These are phyloP conservation scores for Carabus problematicus DNA, from an alignment of 2,888 invertebrate genomes.

Conservation along the genomic window DNA sequence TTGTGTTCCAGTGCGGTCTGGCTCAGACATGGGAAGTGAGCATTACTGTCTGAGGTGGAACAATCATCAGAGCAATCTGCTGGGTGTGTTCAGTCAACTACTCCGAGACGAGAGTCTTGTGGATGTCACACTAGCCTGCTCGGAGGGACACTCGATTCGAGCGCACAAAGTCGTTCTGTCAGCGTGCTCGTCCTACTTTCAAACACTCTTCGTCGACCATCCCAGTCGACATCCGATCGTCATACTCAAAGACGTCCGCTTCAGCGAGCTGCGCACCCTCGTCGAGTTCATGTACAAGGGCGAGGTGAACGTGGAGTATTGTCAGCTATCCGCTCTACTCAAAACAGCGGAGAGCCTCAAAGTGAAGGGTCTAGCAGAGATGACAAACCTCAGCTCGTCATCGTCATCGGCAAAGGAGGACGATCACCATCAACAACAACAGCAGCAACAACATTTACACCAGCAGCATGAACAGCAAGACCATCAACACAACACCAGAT, in stretches of 20 bases:
- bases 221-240: conserved; percentile 92
- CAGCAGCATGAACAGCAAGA: conserved; percentile 46
- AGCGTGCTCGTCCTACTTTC: conserved; percentile 95
- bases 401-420: conserved; percentile 47
- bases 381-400: conserved; percentile 81
- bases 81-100: conserved; percentile 96
- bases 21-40: conserved; percentile 97
- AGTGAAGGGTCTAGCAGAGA: conserved; percentile 92
- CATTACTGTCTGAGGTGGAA: conserved; percentile 99
- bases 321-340: conserved; percentile 87
- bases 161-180: conserved; percentile 94
- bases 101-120: conserved; percentile 94
- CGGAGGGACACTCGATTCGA: conserved; percentile 93
- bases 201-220: conserved; percentile 91
- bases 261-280: conserved; percentile 87
- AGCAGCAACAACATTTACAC: conserved; percentile 56
- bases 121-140: conserved; percentile 95
- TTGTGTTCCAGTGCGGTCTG: conserved; percentile 76
- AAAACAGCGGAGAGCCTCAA: conserved; percentile 93
- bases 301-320: conserved; percentile 94
- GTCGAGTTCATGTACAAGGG: conserved; percentile 97
- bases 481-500: conserved; percentile 17
- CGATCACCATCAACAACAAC: conserved; percentile 59
- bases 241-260: conserved; percentile 93
- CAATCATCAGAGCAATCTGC: conserved; percentile 98